Conservation (phyloP, 2,888 invertebrate genomes). For the Andrena bicolor region DNA sequence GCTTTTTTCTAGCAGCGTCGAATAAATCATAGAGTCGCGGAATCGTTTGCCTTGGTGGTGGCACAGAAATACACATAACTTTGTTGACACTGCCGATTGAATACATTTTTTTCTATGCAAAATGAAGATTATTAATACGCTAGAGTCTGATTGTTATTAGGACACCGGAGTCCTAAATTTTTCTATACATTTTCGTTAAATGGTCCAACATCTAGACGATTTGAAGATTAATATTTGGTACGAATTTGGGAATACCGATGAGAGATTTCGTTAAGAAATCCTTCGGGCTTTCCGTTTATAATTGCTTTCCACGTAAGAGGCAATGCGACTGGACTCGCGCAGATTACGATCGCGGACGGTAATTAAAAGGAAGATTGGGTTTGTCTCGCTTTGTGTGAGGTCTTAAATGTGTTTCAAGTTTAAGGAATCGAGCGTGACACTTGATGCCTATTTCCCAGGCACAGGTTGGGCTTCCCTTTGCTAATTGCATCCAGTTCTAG, state of each 20-base stretch:
- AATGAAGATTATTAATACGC: no score
- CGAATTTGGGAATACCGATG: not conserved
- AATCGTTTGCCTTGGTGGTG: no score
- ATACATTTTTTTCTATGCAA: no score
- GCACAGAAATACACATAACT: no score
- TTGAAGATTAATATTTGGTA: not conserved
- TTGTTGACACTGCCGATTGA: no score
- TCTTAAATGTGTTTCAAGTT: not conserved
- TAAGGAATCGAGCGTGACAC: not conserved
- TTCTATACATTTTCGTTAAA: no score
- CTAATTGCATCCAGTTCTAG: slow-evolving; percentile 66
- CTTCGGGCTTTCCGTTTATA: slow-evolving; percentile 27
- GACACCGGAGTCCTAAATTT: no score
- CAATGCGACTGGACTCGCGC: not conserved
- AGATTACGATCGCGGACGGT: not conserved
- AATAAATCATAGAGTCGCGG: not conserved
- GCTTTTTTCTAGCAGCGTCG: not conserved
- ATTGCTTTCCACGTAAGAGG: slow-evolving; percentile 46
- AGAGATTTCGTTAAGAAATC: not conserved
- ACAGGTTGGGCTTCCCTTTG: slow-evolving; percentile 33
- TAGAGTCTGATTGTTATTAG: no score
- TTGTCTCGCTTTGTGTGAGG: not conserved
- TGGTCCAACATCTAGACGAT: not conserved
- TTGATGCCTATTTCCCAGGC: not conserved
- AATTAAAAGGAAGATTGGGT: not conserved